Evolutionary conservation across 1,140 invertebrate genomes (phyloP).

Genomic region (Drosophila elegans): DNA sequence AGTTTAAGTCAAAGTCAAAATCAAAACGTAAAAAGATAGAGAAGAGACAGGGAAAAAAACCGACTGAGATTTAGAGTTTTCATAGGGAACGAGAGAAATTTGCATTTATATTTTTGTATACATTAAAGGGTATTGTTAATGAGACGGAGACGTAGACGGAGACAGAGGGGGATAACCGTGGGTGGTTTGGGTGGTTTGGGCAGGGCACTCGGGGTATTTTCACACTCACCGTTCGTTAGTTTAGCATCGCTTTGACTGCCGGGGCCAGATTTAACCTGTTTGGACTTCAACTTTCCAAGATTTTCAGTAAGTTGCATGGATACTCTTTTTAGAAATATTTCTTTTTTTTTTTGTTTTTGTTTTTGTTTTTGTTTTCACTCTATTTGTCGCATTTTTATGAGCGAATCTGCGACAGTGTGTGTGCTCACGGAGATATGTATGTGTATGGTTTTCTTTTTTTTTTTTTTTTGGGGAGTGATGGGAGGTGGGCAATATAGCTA

Average conservation of each 20-base stretch:
- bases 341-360: background rate
- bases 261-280: constrained; percentile 48
- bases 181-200: background rate
- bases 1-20: constrained; percentile 9
- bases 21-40: constrained; percentile 23
- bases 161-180: background rate
- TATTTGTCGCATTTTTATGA: constrained; percentile 1
- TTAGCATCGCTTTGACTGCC: constrained; percentile 41
- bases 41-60: constrained; percentile 10
- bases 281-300: constrained; percentile 53
- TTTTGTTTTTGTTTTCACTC: background rate
- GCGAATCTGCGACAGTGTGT: background rate
- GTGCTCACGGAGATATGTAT: constrained; percentile 9
- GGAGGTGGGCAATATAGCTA: constrained; percentile 18
- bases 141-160: constrained; percentile 1
- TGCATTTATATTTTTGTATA: background rate
- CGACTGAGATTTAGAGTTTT: constrained; percentile 11
- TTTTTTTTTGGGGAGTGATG: constrained; percentile 7
- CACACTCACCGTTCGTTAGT: constrained; percentile 37
- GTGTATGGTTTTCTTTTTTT: background rate
- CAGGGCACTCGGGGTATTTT: constrained; percentile 14
- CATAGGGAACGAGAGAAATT: constrained; percentile 8
- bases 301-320: constrained; percentile 34
- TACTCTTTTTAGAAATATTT: constrained; percentile 1
- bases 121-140: background rate